phyloP scores from a whole-genome alignment of 2,113 vertebrate species.

The Callocephalon fimbriatum region DNA sequence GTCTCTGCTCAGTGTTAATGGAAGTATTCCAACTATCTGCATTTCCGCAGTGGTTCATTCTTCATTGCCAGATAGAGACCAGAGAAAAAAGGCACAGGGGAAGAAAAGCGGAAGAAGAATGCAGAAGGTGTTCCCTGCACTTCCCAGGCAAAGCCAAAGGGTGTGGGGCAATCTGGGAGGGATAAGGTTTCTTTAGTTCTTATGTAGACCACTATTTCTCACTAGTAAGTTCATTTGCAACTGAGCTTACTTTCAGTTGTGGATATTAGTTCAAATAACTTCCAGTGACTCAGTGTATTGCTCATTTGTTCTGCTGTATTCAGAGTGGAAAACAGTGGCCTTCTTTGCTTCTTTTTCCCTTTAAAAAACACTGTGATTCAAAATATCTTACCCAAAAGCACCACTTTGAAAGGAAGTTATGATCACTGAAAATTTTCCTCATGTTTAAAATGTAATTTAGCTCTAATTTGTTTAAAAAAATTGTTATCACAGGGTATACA shows the following conservation, averaged over 20 bases:
- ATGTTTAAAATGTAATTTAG: not conserved
- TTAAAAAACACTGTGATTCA: not conserved
- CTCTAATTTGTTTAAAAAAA: not conserved
- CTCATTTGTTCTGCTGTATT: not conserved
- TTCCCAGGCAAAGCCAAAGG: not conserved
- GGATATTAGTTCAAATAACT: not conserved
- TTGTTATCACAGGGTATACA: not conserved
- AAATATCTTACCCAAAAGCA: not conserved
- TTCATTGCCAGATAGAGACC: not conserved
- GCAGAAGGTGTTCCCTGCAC: not conserved
- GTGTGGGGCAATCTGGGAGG: not conserved
- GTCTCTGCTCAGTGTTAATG: not conserved
- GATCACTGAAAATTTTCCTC: not conserved
- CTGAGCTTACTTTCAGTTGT: not conserved
- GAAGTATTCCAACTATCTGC: not conserved
- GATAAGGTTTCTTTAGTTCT: not conserved
- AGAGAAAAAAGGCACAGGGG: not conserved
- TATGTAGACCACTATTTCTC: not conserved
- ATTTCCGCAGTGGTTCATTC: not conserved
- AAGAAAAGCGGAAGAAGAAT: not conserved
- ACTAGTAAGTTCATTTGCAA: not conserved
- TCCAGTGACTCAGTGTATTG: not conserved
- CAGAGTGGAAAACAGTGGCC: not conserved
- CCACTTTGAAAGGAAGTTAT: not conserved
- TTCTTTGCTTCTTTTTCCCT: not conserved